These are phyloP conservation scores for Caenorhabditis sinica DNA, from an alignment of 2,888 invertebrate genomes.

Conservation along the genomic window DNA sequence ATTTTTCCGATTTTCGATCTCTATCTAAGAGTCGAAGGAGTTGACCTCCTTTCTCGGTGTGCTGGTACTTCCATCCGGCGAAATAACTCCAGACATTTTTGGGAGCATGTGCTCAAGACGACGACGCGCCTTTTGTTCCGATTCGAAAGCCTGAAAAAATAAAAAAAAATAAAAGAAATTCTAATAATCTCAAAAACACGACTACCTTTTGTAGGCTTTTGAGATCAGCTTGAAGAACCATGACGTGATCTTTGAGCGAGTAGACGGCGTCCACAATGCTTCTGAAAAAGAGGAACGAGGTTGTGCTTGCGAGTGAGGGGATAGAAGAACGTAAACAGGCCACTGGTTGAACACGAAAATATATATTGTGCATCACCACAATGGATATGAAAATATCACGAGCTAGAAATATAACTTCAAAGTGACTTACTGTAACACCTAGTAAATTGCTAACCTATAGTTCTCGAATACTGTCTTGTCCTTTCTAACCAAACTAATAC, in stretches of 20 bases:
- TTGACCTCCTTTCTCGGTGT: conserved; percentile 57
- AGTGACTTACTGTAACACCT: too few relatives aligned
- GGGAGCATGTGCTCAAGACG: conserved; percentile 84
- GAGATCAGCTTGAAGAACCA: conserved; percentile 86
- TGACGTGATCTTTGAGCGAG: conserved; percentile 89
- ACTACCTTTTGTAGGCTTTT: conserved; percentile 83
- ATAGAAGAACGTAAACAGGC: background rate
- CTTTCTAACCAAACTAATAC: too few relatives aligned
- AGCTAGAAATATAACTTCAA: too few relatives aligned
- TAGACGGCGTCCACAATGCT: conserved; percentile 90
- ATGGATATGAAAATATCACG: background rate
- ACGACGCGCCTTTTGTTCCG: conserved; percentile 87
- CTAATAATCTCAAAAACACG: background rate
- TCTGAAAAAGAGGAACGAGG: conserved; percentile 84
- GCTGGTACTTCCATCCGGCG: conserved; percentile 55
- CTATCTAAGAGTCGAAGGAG: conserved; percentile 48
- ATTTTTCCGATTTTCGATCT: background rate
- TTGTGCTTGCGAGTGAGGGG: background rate
- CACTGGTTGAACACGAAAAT: background rate
- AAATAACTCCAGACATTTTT: conserved; percentile 53
- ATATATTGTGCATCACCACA: background rate
- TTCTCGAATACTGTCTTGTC: too few relatives aligned
- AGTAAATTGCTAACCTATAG: too few relatives aligned
- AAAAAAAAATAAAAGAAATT: background rate
- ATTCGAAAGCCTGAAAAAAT: conserved; percentile 86